phyloP scores from a whole-genome alignment of 1,140 invertebrate genomes.

The Drosophila grimshawi region DNA sequence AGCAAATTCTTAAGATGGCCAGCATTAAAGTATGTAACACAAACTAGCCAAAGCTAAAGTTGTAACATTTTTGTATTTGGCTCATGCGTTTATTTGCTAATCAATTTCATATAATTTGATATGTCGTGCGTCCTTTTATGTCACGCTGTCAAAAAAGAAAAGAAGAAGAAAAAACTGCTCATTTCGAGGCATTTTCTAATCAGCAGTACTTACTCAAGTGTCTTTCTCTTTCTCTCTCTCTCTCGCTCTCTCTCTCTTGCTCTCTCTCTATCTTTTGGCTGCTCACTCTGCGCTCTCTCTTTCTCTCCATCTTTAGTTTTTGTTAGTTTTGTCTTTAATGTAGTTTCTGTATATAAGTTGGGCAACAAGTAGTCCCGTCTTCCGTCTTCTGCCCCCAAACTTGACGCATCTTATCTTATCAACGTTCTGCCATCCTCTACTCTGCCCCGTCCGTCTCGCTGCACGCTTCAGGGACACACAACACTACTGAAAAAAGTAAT shows the following conservation, averaged over 20 bases:
- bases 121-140: not conserved
- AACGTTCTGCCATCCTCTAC: not conserved
- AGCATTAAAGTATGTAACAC: too few relatives aligned
- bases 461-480: not conserved
- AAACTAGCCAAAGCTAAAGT: too few relatives aligned
- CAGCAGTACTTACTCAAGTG: slow-evolving; percentile 23
- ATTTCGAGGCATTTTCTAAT: slow-evolving; percentile 17
- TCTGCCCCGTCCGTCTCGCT: not conserved
- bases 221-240: slow-evolving; percentile 17
- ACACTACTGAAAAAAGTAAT: slow-evolving; percentile 15
- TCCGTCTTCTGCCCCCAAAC: not conserved
- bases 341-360: slow-evolving; percentile 57
- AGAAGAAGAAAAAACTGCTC: not conserved
- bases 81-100: too few relatives aligned
- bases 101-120: not conserved
- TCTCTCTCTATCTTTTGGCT: not conserved
- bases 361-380: slow-evolving; percentile 44
- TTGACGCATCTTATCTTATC: slow-evolving; percentile 65
- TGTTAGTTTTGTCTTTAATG: slow-evolving; percentile 12
- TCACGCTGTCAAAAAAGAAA: not conserved
- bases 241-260: not conserved
- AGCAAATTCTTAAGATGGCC: too few relatives aligned
- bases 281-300: too few relatives aligned
- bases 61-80: too few relatives aligned
- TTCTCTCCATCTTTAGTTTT: slow-evolving; percentile 3